These are phyloP conservation scores for Calvadosia cruxmelitensis DNA, from an alignment of 30 jellyfish, hydroid and myxozoan species.

Conservation along the genomic window DNA sequence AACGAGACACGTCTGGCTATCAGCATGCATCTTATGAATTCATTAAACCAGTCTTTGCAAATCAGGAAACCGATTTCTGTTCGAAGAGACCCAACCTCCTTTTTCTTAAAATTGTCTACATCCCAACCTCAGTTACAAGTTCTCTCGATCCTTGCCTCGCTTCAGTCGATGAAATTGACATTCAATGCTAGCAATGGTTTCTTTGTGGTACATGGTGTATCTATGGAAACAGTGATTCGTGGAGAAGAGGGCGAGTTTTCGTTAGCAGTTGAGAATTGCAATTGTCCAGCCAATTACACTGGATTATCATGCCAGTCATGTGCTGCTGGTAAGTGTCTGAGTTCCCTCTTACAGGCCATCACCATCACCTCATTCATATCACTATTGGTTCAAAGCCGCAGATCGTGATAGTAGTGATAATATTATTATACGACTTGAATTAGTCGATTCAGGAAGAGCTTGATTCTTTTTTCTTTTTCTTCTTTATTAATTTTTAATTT, in stretches of 20 bases:
- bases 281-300: slow-evolving; percentile 62
- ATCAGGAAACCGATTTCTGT: not conserved
- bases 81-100: not conserved
- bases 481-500: no score
- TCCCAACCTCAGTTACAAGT: not conserved
- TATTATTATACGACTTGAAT: no score
- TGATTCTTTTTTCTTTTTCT: no score
- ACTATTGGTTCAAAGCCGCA: no score
- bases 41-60: not conserved
- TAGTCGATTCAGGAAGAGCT: no score
- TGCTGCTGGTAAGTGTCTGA: slow-evolving; percentile 33
- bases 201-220: not conserved
- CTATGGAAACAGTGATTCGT: not conserved
- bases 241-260: slow-evolving; percentile 6
- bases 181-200: not conserved
- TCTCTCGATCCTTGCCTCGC: not conserved
- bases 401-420: no score
- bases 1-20: not conserved
- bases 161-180: not conserved
- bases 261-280: slow-evolving; percentile 43
- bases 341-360: no score
- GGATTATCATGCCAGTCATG: slow-evolving; percentile 64
- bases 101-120: no score
- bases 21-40: not conserved
- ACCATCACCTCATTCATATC: no score